Conservation (phyloP, 1,140 invertebrate species). For the Drosophila lini region DNA sequence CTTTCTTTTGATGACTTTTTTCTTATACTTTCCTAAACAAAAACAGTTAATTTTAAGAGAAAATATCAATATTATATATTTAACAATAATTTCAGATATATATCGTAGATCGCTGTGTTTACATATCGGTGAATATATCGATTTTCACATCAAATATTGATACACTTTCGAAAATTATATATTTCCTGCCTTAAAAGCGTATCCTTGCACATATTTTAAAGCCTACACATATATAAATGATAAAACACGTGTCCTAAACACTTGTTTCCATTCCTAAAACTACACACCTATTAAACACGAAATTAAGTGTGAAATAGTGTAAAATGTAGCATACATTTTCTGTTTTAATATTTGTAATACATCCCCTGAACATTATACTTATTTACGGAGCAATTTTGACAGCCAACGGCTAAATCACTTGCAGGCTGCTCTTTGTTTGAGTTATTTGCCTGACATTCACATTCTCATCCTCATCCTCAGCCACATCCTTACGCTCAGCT, state of each 20-base stretch:
- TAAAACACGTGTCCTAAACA: background rate
- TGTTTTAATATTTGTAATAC: conserved; percentile 4
- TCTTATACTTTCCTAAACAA: no score
- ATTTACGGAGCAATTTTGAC: conserved; percentile 15
- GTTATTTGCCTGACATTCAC: conserved; percentile 35
- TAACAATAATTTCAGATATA: no score
- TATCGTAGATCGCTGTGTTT: no score
- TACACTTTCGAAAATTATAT: no score
- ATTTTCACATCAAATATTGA: no score
- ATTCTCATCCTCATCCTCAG: conserved; percentile 7
- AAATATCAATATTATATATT: no score
- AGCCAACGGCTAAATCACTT: conserved; percentile 26
- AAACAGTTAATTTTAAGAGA: no score
- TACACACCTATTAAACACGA: conserved; percentile 1
- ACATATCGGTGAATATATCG: no score
- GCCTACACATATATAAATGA: no score
- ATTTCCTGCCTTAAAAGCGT: background rate
- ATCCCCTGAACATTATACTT: conserved; percentile 5
- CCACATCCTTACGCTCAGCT: conserved; percentile 19
- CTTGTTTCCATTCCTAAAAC: background rate
- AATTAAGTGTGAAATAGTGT: conserved; percentile 22
- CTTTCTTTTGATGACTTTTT: no score
- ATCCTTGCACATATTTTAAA: background rate
- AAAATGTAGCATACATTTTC: background rate
- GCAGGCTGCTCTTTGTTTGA: conserved; percentile 35